These are phyloP conservation scores for Zaprionus tsacasi DNA, from an alignment of 1,140 invertebrate genomes.

Conservation along the genomic window DNA sequence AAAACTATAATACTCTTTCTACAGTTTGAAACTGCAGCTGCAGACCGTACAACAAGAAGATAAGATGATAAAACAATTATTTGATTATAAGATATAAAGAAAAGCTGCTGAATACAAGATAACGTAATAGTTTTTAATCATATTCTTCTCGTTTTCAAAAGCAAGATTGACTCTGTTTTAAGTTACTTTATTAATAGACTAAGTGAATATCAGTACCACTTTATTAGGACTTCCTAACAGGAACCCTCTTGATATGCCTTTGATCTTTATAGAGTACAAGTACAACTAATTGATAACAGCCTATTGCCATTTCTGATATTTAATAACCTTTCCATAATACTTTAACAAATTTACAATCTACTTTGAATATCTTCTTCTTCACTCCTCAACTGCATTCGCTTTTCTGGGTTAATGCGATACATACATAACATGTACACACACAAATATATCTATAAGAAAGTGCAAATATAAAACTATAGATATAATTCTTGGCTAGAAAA, in stretches of 20 bases:
- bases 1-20: background rate
- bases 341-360: background rate
- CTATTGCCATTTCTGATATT: too few species aligned
- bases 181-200: too few species aligned
- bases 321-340: background rate
- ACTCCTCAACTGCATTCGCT: background rate
- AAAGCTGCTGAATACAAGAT: background rate
- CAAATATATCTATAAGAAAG: background rate
- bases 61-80: background rate
- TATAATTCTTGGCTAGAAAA: background rate
- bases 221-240: too few species aligned
- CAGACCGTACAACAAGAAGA: slow-evolving; percentile 3
- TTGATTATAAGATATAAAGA: background rate
- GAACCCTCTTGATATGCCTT: too few species aligned
- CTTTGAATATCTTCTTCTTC: background rate
- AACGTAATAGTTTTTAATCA: background rate
- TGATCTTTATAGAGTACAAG: too few species aligned
- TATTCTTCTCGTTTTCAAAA: background rate
- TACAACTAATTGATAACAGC: too few species aligned
- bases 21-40: background rate
- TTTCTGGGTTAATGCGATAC: slow-evolving; percentile 39
- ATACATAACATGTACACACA: slow-evolving; percentile 31
- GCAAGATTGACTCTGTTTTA: too few species aligned
- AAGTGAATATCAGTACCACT: too few species aligned
- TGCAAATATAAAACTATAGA: background rate